Evolutionary conservation across 2,797 vertebrate genomes (phyloP), one percentile per base, ranked within the genome.

Genomic region (Danio albolineatus): DNA sequence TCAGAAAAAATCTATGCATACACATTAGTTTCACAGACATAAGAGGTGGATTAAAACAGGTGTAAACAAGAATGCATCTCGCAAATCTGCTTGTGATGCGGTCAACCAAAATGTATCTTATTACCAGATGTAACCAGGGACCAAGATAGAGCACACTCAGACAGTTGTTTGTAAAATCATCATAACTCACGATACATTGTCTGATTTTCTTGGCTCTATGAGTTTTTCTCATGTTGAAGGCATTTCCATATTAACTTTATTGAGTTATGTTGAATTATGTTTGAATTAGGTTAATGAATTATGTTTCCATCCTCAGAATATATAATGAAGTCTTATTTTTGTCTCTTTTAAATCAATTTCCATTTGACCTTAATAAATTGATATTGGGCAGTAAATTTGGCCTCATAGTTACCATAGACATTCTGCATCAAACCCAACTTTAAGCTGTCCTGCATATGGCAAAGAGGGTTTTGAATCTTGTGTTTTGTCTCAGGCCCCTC

Each of bases 401-500:
- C 36, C 9, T 4, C 71, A 4, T 62, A 38, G 8, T 8, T 62
- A 6, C 13, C 12, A 10, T 10, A 69, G 65, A 21, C 69, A 38
- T 54, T 71, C 39, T 56, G n/a, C 38, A 71, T 41, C 49, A 54
- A 64, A 43, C 7, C 16, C 7, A 41, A 7, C 39, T 66, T 56
- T 54, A 28, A 36, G 14, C 51, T 38, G 12, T 48, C 17, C 38
- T 67, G 7, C 41, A 57, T 41, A 48, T 67, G 16, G 10, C 39
- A 66, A 14, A 44, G 9, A 60, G 14, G 38, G 10, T 70, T 70
- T 39, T 51, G 21, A 60, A 10, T 54, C 41, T 17, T 44, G 49
- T 12, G 4, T 66, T 66, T 67, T 28, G 38, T 74, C 75, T 82
- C 17, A 64, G 28, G 9, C 36, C 53, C 28, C 48, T 46, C 4